A percentile compares a stretch with the other conserved stretches of the same genome.
phyloP scores from a whole-genome alignment of 2,888 invertebrate genomes.

The Leistus spinibarbis region DNA sequence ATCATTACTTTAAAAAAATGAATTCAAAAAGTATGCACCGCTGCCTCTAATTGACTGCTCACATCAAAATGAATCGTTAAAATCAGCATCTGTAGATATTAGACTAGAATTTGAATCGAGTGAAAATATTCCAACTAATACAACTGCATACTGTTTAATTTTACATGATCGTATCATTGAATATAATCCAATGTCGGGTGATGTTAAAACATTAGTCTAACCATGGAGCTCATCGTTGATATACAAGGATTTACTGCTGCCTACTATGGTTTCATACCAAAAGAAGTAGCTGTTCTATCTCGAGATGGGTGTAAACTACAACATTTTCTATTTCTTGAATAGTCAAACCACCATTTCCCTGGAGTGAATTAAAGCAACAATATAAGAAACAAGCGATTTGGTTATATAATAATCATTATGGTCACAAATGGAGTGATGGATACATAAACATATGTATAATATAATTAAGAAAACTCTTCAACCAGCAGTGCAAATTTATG shows the following conservation, averaged over 20 bases:
- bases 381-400: background rate
- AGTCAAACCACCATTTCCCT: background rate
- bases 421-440: background rate
- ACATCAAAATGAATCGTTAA: conserved; percentile 45
- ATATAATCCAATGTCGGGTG: conserved; percentile 44
- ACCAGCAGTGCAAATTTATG: background rate
- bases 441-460: background rate
- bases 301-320: background rate
- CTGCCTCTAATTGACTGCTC: conserved; percentile 47
- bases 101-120: conserved; percentile 46
- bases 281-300: background rate
- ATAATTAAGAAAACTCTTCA: background rate
- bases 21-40: conserved; percentile 45
- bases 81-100: conserved; percentile 46
- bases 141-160: conserved; percentile 46
- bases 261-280: background rate
- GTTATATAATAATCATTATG: background rate
- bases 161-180: conserved; percentile 44
- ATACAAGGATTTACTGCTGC: background rate
- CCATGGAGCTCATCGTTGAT: background rate
- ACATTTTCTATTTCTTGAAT: background rate
- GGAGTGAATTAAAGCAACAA: background rate
- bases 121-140: conserved; percentile 43
- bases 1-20: conserved; percentile 38
- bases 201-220: conserved; percentile 42